Base-by-base conservation (phyloP, 2,797 vertebrate species). In the Lepilemur septentrionalis region DNA sequence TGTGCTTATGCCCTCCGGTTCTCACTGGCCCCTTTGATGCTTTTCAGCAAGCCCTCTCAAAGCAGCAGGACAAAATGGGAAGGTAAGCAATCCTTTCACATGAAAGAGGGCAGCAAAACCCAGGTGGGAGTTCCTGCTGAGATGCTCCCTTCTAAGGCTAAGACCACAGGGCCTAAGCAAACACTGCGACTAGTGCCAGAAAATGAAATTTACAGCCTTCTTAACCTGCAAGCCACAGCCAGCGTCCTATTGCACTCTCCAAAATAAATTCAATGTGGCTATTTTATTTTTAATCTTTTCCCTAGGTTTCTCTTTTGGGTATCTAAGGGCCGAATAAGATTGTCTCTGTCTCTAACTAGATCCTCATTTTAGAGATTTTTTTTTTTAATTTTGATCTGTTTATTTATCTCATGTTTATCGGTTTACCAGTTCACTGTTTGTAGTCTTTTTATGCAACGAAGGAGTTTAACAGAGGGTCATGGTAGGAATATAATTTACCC, bases 101-200 rank as follows among this genome's bases (percentile, higher is more conserved):
- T 95, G 70, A 97, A 97, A 92, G 93, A 94, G 82, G 85, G 46
- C 41, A 80, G 73, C 50, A 22, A 76, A 96, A 80, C 30, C 84
- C 96, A 97, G 88, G 92, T 94, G 93, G 80, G 78, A n/a, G 11
- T 22, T 81, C 95, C 92, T 89, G 84, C 93, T 57, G 96, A 61
- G 93, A 17, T 5, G 23, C 9, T 85, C 48, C 65, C 13, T 90
- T 85, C 50, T 70, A 35, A 20, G 55, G 30, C 82, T 75, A 32
- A 61, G 84, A 75, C 52, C 75, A 32, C 41, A 35, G 38, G 72
- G 48, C 63, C 46, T 75, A 25, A 25, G n/a, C 89, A 91, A 82
- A 63, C 90, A 38, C 57, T 14, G 35, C 57, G 9, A 46, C 69
- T 81, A 35, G 25, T 48, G 50, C 75, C 89, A 22, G 30, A 67